Percentiles rank a stretch among this genome's conserved stretches.
phyloP scores from a whole-genome alignment of 1,140 invertebrate genomes.

The Manduca sexta region DNA sequence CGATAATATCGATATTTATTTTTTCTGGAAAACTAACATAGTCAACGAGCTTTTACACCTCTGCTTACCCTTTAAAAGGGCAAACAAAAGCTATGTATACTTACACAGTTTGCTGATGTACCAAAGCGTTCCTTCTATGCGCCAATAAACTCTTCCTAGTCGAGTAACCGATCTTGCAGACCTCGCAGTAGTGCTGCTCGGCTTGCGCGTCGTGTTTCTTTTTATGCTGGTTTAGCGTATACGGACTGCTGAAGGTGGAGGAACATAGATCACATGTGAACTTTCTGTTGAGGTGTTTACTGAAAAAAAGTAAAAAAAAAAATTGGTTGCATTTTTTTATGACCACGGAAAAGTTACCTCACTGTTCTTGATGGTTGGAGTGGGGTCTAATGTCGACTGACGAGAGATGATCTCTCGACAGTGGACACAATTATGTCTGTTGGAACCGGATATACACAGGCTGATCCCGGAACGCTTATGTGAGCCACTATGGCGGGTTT shows the following conservation, averaged over 20 bases:
- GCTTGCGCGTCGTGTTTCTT: constrained; percentile 16
- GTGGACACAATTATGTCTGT: no score
- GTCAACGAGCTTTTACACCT: no score
- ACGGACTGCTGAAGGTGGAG: constrained; percentile 38
- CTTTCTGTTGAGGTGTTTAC: constrained; percentile 44
- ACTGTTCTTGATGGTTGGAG: no score
- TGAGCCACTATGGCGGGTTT: no score
- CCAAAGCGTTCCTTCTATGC: constrained; percentile 23
- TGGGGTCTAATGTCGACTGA: no score
- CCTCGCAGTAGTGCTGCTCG: constrained; percentile 21
- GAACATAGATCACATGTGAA: constrained; percentile 38
- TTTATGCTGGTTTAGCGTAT: constrained; percentile 36
- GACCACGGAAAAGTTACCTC: not conserved
- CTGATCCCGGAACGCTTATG: no score
- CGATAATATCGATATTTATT: no score
- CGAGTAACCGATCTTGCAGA: constrained; percentile 21
- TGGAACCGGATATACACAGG: no score
- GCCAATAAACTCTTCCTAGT: constrained; percentile 33
- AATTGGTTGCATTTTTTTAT: not conserved
- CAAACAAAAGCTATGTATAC: no score
- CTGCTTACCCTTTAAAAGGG: no score
- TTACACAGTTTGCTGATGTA: constrained; percentile 34
- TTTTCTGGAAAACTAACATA: no score
- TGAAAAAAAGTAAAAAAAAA: constrained; percentile 11
- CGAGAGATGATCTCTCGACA: no score